Conservation (phyloP, 2,797 vertebrate species). For the Mormyrus hasselquistii region DNA sequence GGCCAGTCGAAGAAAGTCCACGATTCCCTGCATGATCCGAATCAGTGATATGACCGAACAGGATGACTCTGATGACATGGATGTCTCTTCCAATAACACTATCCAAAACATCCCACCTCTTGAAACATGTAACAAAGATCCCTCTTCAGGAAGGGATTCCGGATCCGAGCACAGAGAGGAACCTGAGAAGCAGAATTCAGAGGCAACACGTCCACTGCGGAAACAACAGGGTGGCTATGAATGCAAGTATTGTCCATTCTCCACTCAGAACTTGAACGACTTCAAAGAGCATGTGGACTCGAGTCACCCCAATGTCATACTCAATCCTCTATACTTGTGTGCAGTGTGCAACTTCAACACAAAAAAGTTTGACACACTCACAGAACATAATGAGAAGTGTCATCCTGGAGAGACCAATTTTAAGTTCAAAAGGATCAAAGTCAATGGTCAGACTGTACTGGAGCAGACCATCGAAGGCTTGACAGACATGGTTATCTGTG, state of each 20-base stretch:
- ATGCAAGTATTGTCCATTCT: slow-evolving; percentile 90
- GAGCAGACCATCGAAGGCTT: slow-evolving; percentile 81
- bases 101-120: slow-evolving; percentile 38
- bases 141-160: slow-evolving; percentile 45
- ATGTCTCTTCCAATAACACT: slow-evolving; percentile 52
- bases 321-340: slow-evolving; percentile 86
- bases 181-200: slow-evolving; percentile 56
- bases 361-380: slow-evolving; percentile 87
- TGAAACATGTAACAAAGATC: slow-evolving; percentile 50
- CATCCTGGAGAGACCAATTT: slow-evolving; percentile 82
- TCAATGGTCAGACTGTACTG: slow-evolving; percentile 80
- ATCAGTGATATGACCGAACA: slow-evolving; percentile 61
- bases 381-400: slow-evolving; percentile 80
- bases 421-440: slow-evolving; percentile 82
- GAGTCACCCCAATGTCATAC: slow-evolving; percentile 84
- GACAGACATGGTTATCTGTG: slow-evolving; percentile 43
- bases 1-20: slow-evolving; percentile 90
- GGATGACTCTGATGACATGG: slow-evolving; percentile 43
- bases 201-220: slow-evolving; percentile 55
- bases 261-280: slow-evolving; percentile 75
- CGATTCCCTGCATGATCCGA: slow-evolving; percentile 83
- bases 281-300: slow-evolving; percentile 87
- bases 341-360: slow-evolving; percentile 89
- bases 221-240: slow-evolving; percentile 78
- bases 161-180: slow-evolving; percentile 56